phyloP scores from a whole-genome alignment of 2,797 vertebrate species.

The Merluccius polli region DNA sequence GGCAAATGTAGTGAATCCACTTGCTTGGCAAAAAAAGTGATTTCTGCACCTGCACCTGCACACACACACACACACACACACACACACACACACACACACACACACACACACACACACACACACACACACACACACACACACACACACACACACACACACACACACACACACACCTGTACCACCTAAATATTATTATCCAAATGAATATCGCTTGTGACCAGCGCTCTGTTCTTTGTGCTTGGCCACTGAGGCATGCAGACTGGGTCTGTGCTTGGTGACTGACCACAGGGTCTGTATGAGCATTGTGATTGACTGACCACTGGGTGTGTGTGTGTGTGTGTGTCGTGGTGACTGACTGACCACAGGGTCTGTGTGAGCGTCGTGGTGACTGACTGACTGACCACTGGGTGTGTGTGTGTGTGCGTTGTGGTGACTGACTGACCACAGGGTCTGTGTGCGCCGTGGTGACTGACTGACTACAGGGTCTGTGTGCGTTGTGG shows the following conservation, averaged over 20 bases:
- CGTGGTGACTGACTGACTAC: not conserved
- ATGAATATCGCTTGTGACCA: not conserved
- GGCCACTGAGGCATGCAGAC: not conserved
- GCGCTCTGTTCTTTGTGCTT: not conserved
- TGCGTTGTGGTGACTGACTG: not conserved
- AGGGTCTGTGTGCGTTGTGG: not conserved
- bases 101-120: no score
- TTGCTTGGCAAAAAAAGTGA: not conserved
- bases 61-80: no score
- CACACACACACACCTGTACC: not conserved
- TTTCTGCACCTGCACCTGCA: no score
- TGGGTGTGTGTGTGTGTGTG: not conserved
- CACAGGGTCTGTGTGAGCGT: not conserved
- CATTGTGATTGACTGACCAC: not conserved
- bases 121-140: no score
- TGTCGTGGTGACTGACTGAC: no score
- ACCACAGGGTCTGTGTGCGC: not conserved
- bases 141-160: no score
- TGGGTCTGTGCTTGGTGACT: not conserved
- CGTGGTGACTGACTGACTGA: not conserved
- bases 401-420: not conserved
- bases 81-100: no score
- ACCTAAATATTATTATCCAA: slow-evolving; percentile 1
- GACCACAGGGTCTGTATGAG: not conserved
- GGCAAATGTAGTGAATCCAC: slow-evolving; percentile 20